These are phyloP conservation scores for Phaetusa simplex DNA, from an alignment of 2,113 vertebrate genomes.

Conservation along the genomic window DNA sequence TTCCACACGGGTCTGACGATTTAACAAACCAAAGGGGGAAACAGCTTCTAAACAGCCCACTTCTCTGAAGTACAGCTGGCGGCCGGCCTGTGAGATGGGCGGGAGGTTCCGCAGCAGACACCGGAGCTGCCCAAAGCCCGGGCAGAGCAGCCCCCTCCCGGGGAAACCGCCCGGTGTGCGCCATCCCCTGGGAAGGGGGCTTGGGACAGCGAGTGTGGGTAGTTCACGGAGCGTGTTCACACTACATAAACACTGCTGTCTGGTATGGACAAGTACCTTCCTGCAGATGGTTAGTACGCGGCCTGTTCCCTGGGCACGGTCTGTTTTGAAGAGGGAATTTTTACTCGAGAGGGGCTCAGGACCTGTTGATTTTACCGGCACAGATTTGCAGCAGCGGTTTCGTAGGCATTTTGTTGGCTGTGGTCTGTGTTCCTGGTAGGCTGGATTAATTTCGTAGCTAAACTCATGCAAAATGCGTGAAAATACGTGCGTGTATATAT, in stretches of 20 bases:
- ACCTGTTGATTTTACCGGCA: neutral
- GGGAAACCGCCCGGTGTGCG: neutral
- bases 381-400: neutral
- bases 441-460: neutral
- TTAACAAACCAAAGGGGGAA: neutral
- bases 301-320: too few relatives aligned
- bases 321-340: neutral
- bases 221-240: accelerated
- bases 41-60: accelerated
- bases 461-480: accelerated
- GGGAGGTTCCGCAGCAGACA: neutral
- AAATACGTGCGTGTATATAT: neutral
- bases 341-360: neutral
- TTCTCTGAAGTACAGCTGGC: neutral
- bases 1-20: accelerated
- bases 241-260: too few relatives aligned
- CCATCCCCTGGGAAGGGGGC: neutral
- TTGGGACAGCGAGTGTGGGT: accelerated
- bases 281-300: accelerated
- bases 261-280: too few relatives aligned
- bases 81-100: accelerated
- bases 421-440: too few relatives aligned
- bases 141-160: neutral
- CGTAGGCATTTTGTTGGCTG: neutral
- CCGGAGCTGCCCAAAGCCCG: neutral